Conservation (phyloP, 2,797 vertebrate genomes). For the Eulemur albifrons region DNA sequence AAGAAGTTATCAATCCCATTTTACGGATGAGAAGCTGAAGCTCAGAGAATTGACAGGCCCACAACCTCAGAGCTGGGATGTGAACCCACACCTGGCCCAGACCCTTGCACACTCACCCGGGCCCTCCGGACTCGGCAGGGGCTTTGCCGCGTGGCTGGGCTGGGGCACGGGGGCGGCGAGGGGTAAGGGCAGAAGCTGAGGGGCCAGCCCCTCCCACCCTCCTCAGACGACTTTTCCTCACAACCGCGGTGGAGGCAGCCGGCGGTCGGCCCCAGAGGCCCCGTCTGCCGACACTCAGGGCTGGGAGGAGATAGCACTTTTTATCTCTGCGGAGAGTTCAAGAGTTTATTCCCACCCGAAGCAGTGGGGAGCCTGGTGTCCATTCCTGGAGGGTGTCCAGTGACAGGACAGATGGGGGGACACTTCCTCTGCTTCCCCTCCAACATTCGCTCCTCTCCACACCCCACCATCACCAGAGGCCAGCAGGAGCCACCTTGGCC, state of each 20-base stretch:
- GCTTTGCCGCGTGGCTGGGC: not conserved
- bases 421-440: constrained; percentile 38
- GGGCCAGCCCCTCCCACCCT: not conserved
- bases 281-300: constrained; percentile 74
- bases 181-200: not conserved
- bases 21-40: not conserved
- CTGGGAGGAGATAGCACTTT: constrained; percentile 66
- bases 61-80: not conserved
- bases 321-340: constrained; percentile 75
- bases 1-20: not conserved
- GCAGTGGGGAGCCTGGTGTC: constrained; percentile 58
- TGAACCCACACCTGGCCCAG: not conserved
- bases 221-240: constrained; percentile 51
- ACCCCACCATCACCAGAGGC: not conserved
- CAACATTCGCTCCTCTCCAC: not conserved
- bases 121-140: not conserved
- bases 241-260: constrained; percentile 8
- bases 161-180: not conserved
- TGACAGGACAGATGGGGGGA: constrained; percentile 34
- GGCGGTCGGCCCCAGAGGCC: constrained; percentile 32
- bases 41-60: not conserved
- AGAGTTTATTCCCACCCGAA: constrained; percentile 69
- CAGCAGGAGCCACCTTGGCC: not conserved
- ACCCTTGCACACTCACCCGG: not conserved
- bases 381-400: constrained; percentile 56